Evolutionary conservation across 2,797 vertebrate species (phyloP).

Genomic region (Lagodon rhomboides): DNA sequence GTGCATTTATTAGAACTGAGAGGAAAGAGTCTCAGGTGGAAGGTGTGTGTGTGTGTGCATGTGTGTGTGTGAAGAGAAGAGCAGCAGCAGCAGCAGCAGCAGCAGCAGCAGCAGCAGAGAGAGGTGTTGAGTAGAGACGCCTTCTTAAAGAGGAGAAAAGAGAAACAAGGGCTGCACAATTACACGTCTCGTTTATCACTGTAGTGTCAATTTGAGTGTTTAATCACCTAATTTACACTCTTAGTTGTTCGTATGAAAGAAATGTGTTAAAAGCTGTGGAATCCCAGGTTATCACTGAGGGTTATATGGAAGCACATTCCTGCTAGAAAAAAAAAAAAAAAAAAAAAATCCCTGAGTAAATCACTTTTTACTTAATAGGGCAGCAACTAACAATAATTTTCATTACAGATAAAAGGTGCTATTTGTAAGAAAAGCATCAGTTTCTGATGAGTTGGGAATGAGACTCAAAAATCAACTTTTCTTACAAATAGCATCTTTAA

Average conservation of each 20-base stretch:
- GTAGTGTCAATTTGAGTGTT: background rate
- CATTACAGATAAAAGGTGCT: background rate
- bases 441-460: no score
- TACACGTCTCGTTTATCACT: constrained; percentile 1
- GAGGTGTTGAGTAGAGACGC: constrained; percentile 4
- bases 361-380: background rate
- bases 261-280: background rate
- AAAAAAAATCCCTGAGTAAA: background rate
- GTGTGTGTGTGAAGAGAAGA: constrained; percentile 26
- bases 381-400: background rate
- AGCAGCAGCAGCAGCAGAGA: constrained; percentile 31
- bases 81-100: constrained; percentile 31
- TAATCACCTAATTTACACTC: constrained; percentile 5
- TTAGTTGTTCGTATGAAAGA: constrained; percentile 1
- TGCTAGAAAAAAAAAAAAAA: background rate
- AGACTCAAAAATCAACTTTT: no score
- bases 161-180: constrained; percentile 47
- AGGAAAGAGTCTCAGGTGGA: constrained; percentile 37
- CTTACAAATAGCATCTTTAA: no score
- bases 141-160: constrained; percentile 16
- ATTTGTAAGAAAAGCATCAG: no score
- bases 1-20: constrained; percentile 26
- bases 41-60: constrained; percentile 17
- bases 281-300: background rate
- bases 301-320: background rate